Conservation (phyloP, 2,113 vertebrate genomes). For the Caranx ignobilis region DNA sequence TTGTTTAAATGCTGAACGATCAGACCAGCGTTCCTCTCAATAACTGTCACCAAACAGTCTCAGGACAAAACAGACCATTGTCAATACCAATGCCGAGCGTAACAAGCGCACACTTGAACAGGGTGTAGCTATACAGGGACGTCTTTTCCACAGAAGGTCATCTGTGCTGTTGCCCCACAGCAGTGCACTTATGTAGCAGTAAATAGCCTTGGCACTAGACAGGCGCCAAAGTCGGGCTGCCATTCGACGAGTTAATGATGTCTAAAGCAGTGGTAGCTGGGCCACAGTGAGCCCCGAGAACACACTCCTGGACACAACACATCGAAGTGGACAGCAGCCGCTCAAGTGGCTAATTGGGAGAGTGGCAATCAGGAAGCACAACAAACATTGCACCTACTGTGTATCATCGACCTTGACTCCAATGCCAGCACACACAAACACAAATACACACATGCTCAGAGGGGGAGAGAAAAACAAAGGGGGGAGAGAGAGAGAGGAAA, state of each 20-base stretch:
- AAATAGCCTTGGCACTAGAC: constrained; percentile 82
- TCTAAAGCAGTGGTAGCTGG: constrained; percentile 76
- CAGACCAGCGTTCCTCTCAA: not conserved
- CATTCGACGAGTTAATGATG: constrained; percentile 84
- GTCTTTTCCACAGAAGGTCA: constrained; percentile 79
- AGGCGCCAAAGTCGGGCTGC: constrained; percentile 73
- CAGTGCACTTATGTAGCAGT: constrained; percentile 75
- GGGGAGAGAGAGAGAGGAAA: constrained; percentile 72
- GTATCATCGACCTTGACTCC: constrained; percentile 83
- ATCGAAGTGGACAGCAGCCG: constrained; percentile 87
- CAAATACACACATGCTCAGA: constrained; percentile 75
- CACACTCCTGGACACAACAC: constrained; percentile 84
- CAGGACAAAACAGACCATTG: not conserved
- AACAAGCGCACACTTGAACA: constrained; percentile 8
- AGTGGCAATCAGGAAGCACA: constrained; percentile 78
- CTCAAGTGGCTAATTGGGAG: constrained; percentile 87
- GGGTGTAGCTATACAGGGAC: constrained; percentile 40
- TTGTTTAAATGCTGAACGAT: not conserved
- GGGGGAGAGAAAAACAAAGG: constrained; percentile 80
- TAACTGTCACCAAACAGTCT: not conserved
- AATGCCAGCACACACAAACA: constrained; percentile 74
- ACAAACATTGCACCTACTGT: constrained; percentile 86
- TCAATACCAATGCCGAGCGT: not conserved
- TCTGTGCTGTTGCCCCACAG: constrained; percentile 68
- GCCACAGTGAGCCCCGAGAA: constrained; percentile 68